Base-by-base conservation (phyloP, 2,113 vertebrate genomes). In the Seriola quinqueradiata region DNA sequence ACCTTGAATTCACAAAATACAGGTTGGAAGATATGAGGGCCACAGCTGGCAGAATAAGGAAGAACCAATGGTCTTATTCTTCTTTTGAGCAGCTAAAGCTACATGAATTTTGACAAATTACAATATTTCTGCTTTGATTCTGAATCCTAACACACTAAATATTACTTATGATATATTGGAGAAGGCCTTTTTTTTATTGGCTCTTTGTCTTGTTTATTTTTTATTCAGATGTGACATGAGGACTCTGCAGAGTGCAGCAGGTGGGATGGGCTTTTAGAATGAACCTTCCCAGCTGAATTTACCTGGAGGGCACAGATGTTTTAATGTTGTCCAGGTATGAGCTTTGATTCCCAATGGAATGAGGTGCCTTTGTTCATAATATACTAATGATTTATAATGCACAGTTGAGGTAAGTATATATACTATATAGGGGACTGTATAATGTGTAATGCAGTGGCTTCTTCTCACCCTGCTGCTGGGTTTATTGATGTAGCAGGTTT, bases 221-320 rank as follows among this genome's bases (percentile, higher is more conserved):
- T 34, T 2, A 40, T 74, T 79, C 12, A 68, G 25, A 46, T 21
- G 46, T 40, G 60, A 25, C 11, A 66, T 5, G 11, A 76, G 25
- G 40, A 71, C 54, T 70, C 42, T 50, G 67, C 17, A 73, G 55
- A 73, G 25, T 54, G 72, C 71, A 82, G 76, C 70, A 87, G 81
- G 76, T 65, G 75, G 73, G 44, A 13, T 79, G 66, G 52, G 46
- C 11, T 82, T 68, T 74, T 75, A 68, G 81, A 82, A 86, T 86
- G 81, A 90, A 78, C 58, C 75, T 38, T 50, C 60, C 48, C 77
- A 61, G 66, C 57, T 89, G 83, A 78, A 70, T 89, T 81, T 80
- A 83, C 61, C 86, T 78, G 40, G 8, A 70, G 85, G 81, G 65
- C 38, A 59, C 0, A 0, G 23, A 52, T 7, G 17, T 68, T 83